Base-by-base conservation (phyloP, 2,797 vertebrate genomes). In the Poeciliopsis paucimaculata region DNA sequence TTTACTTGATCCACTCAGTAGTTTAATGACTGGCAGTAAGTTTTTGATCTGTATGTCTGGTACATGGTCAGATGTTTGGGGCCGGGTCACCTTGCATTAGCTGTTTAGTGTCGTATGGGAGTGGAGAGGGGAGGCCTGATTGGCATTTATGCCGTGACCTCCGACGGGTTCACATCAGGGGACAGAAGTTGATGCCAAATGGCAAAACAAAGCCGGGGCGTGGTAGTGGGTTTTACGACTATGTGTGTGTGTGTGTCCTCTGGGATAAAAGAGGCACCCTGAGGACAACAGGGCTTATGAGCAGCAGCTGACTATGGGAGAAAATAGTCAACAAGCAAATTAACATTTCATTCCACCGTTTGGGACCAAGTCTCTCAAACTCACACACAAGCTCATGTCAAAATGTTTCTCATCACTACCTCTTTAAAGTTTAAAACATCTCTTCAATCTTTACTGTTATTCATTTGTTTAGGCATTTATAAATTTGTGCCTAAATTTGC, bases 241-340 rank as follows among this genome's bases (percentile, higher is more conserved):
- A 72, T 78, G 80, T 57, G 49, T 9, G 49, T 4, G 71, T 62
- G 76, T 70, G 86, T 76, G 86, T 91, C 93, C 88, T 74, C 45
- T 7, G 81, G 82, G 87, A 90, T 93, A 75, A 91, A 85, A 86
- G 82, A 86, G 53, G 90, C 83, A 87, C 91, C 93, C 90, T 73
- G 82, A 88, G 92, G 91, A 95, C 90, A 93, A 89, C 89, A 82
- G 86, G 87, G 88, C 86, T 86, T 86, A 82, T 90, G 88, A 88
- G 92, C 82, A 89, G 92, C 88, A 93, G 93, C 94, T 94, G 94
- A 95, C 93, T 87, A 80, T 83, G 77, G 72, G 76, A 66, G 85
- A 89, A 93, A 94, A 93, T 93, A 94, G 92, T 91, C 88, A 83
- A 79, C 77, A 92, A 90, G 90, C 90, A 94, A 94, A 95, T 95